Base-by-base conservation (phyloP, 1,140 invertebrate species). In the Brachionus sp. region DNA sequence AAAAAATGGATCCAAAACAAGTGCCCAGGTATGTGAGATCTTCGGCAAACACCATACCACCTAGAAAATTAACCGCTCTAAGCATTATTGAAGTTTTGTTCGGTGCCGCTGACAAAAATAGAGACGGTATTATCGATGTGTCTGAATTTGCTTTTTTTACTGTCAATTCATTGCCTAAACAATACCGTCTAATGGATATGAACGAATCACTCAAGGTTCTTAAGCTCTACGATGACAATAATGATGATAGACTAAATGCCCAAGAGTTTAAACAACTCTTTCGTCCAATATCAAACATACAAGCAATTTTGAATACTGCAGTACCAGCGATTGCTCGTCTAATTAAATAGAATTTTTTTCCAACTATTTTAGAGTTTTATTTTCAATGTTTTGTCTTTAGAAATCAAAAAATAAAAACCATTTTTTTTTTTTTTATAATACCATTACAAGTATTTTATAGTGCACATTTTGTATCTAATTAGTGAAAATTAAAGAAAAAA, bases 61-160 rank as follows among this genome's bases (percentile, higher is more conserved):
- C 33, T 16, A 80, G 77, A 62, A 80, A 80, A 62, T 23, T 80
- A 44, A 80, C 77, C 19, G 46, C 62, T 7, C 23, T 66, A 7
- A 80, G 77, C 37, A 80, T 80, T 25, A 80, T 80, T 23, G 77
- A 80, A n/a, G 62, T 50, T 10, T 37, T 62, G 33, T 80, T 80
- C 35, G 33, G 50, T 12, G 10, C n/a, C 5, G 77, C 50, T 80
- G 77, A 80, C 57, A 37, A 19, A 23, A 80, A 80, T 25, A 13
- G 33, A 80, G 77, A 80, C 25, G 35, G 50, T 13, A 10, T 62
- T 5, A 44, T 80, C 1, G 77, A 80, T 42, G 39, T 80, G 29
- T 33, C 77, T 12, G 77, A 80, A 25, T 80, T 80, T 80, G 77
- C 39, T 29, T 80, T 23, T 29, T 80, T 80, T 25, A 23, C 50